Conservation (phyloP, 2,888 invertebrate genomes). For the Sarcophaga subvicina region DNA sequence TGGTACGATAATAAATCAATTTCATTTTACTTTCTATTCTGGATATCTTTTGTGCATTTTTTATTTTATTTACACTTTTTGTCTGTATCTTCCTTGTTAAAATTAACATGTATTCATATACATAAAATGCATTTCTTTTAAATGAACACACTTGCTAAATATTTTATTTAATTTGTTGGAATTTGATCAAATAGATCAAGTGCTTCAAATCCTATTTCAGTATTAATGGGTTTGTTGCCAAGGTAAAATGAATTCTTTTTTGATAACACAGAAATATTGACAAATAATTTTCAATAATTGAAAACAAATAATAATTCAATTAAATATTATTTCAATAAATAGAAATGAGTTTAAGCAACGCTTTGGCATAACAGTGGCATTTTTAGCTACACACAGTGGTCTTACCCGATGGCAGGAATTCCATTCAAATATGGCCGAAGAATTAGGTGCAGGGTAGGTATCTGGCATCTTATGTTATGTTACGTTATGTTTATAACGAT, state of each 20-base stretch:
- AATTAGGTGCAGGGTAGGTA: conserved; percentile 79
- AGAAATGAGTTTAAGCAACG: conserved; percentile 92
- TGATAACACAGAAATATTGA: conserved; percentile 17
- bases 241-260: conserved; percentile 86
- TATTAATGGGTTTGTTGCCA: conserved; percentile 95
- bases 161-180: not conserved
- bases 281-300: not conserved
- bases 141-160: not conserved
- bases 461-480: not conserved
- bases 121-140: not conserved
- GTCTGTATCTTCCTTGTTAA: conserved; percentile 28
- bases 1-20: conserved; percentile 7
- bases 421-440: conserved; percentile 83
- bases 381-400: conserved; percentile 95
- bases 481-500: too few relatives aligned
- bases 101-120: not conserved
- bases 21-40: conserved; percentile 71
- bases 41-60: conserved; percentile 71
- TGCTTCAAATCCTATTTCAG: conserved; percentile 93
- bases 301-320: conserved; percentile 14
- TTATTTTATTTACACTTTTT: conserved; percentile 58
- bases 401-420: conserved; percentile 94
- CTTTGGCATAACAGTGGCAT: conserved; percentile 92
- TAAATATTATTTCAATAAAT: conserved; percentile 71
- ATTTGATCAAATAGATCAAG: conserved; percentile 85